Evolutionary conservation across 1,140 invertebrate genomes (phyloP), one percentile per base, ranked within the genome.

Genomic region (Brachionus manjavacas): DNA sequence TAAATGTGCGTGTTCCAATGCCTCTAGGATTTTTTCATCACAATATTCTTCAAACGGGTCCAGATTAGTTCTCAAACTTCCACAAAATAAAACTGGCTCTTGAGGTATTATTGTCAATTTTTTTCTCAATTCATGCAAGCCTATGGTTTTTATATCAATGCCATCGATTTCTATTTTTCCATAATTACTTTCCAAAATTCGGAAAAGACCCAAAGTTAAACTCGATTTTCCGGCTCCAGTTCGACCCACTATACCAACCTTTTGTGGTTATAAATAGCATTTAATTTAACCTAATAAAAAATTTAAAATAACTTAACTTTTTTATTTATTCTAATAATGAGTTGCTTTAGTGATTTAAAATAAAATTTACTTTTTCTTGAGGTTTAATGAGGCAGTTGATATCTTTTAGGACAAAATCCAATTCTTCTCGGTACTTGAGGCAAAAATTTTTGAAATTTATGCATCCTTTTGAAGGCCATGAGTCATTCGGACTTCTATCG

Each of bases 181-280:
- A 25, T 87, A 86, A 28, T 85, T 86, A 16, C 91, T 87, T 76
- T 91, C 90, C 60, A 92, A 88, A 79, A 92, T 89, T 4, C 91
- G 88, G 86, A 92, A 92, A 41, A 92, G 85, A 28, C 90, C 88
- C 31, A 91, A 85, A 4, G 88, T 90, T 12, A 97, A 89, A 0
- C 95, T 96, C 0, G 94, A 95, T 88, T 97, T 97, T 14, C 96
- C 96, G 43, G 95, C 95, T 0, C 95, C 95, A 8, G 92, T 93
- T 85, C 92, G 89, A 31, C 95, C 95, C n/a, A 95, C 94, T 84
- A 96, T 93, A 3, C 94, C 93, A 81, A 95, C 86, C 89, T 89
- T 85, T 85, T 81, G 7, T 35, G 4, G 1, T 35, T 35, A 35
- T 6, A 35, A 35, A 6, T 35, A 35, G 31, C 31, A 35, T 35